phyloP scores from a whole-genome alignment of 1,140 invertebrate genomes.

The Araneus ventricosus region DNA sequence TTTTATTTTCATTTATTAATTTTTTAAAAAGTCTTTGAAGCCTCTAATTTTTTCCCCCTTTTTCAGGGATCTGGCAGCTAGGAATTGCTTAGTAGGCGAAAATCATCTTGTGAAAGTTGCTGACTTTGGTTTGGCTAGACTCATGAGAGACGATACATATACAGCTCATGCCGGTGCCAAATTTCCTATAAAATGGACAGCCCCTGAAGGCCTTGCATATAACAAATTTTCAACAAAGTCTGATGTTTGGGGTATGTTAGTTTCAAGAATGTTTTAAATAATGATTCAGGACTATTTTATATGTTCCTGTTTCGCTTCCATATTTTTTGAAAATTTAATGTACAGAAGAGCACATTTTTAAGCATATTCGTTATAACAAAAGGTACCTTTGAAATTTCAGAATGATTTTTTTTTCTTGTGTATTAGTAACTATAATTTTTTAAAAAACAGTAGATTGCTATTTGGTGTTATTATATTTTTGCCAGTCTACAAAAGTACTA shows the following conservation, averaged over 20 bases:
- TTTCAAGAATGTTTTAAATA: neutral
- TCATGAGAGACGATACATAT: conserved; percentile 99
- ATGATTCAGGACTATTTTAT: neutral
- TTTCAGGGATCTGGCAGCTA: conserved; percentile 93
- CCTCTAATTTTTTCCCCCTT: neutral
- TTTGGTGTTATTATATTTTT: too few species aligned
- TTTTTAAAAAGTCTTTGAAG: too few species aligned
- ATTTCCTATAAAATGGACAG: conserved; percentile 99
- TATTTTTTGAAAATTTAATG: too few species aligned
- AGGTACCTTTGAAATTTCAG: too few species aligned
- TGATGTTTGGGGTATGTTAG: conserved; percentile 84
- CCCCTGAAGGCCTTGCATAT: conserved; percentile 98
- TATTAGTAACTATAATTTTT: too few species aligned
- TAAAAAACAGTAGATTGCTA: too few species aligned
- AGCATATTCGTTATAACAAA: too few species aligned
- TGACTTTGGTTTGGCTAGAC: conserved; percentile 97
- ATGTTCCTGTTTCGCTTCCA: neutral
- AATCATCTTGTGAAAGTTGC: conserved; percentile 95
- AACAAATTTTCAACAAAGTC: conserved; percentile 99
- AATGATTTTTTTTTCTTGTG: too few species aligned
- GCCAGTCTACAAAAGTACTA: too few species aligned
- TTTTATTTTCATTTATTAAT: too few species aligned
- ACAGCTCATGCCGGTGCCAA: conserved; percentile 99
- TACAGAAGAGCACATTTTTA: too few species aligned
- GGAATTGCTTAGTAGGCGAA: conserved; percentile 98